A percentile compares a stretch with the other conserved stretches of the same genome.
Evolutionary conservation across 2,113 vertebrate genomes (phyloP).

Genomic region (Leptodactylus fuscus): DNA sequence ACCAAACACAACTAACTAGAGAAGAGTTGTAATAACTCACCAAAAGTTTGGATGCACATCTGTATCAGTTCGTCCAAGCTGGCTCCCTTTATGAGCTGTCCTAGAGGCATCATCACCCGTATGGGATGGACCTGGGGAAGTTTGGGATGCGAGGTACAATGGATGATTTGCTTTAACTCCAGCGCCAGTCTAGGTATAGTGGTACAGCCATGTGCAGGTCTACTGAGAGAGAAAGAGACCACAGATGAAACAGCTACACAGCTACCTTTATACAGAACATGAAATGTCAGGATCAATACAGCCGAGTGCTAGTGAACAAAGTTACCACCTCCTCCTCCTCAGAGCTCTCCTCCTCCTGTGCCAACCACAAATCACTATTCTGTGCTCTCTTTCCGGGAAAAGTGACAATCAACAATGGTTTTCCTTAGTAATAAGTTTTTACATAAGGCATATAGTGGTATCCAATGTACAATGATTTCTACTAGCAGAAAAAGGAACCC

Average conservation of each 20-base stretch:
- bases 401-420: not conserved
- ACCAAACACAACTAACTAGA: not conserved
- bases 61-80: constrained; percentile 93
- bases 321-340: not conserved
- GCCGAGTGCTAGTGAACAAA: not conserved
- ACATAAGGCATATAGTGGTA: too few species aligned
- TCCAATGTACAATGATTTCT: too few species aligned
- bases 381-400: not conserved
- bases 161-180: constrained; percentile 74
- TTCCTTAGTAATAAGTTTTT: too few species aligned
- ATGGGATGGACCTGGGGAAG: constrained; percentile 75
- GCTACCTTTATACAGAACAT: not conserved
- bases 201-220: constrained; percentile 78
- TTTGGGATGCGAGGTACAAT: constrained; percentile 74
- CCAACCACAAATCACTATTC: not conserved
- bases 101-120: constrained; percentile 81
- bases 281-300: constrained; percentile 22
- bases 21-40: constrained; percentile 73
- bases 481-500: too few species aligned
- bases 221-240: constrained; percentile 71
- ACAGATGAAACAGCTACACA: constrained; percentile 15
- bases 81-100: constrained; percentile 87
- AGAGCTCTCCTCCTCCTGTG: not conserved
- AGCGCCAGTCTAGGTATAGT: constrained; percentile 78
- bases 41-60: constrained; percentile 90